These are phyloP conservation scores for Nebria ingens DNA, from an alignment of 1,140 invertebrate genomes.

Conservation along the genomic window DNA sequence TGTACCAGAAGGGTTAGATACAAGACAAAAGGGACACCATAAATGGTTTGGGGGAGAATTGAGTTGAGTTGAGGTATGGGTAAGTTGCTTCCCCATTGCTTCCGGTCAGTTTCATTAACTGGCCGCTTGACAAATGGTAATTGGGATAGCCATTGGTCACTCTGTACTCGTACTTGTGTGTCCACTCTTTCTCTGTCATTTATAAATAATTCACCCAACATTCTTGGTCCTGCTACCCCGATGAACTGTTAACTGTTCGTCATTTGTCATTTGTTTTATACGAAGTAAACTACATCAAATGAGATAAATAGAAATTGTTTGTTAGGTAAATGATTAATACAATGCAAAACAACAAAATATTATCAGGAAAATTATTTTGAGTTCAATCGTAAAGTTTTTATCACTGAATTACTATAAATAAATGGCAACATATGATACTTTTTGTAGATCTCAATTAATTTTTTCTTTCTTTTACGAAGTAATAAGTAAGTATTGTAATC, in stretches of 20 bases:
- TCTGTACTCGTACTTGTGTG: neutral
- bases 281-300: no score
- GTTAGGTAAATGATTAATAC: no score
- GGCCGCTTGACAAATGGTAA: slow-evolving; percentile 8
- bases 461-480: no score
- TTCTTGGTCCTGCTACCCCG: slow-evolving; percentile 1
- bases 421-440: no score
- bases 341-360: no score
- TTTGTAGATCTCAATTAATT: no score
- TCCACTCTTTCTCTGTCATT: slow-evolving; percentile 6
- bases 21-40: neutral
- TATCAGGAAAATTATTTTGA: no score
- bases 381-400: no score
- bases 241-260: neutral
- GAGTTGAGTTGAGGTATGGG: neutral
- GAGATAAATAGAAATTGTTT: no score
- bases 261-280: neutral
- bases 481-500: no score
- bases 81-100: neutral
- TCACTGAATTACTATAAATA: no score
- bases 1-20: slow-evolving; percentile 1
- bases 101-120: slow-evolving; percentile 9
- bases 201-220: slow-evolving; percentile 9
- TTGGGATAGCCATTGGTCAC: slow-evolving; percentile 6
- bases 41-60: neutral